Base-by-base conservation (phyloP, 1,140 invertebrate genomes). In the Drosophila insularis region DNA sequence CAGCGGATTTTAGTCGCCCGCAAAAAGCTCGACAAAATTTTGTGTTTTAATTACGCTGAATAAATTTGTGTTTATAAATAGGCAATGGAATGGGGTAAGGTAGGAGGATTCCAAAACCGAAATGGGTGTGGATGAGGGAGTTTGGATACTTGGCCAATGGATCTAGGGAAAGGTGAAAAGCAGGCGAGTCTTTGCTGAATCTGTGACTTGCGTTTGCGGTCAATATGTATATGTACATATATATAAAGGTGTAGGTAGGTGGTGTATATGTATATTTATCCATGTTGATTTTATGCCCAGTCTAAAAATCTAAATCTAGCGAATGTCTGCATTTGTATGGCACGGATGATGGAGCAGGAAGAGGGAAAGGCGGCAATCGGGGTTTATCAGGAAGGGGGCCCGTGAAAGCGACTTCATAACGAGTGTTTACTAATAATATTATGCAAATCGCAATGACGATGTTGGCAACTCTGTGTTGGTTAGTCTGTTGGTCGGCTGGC, bases 371-470 rank as follows among this genome's bases (percentile, higher is more conserved):
- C 14, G 23, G 8, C 2, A 6, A 10, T 46, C 0, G 8, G 32
- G 32, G 4, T 35, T 27, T 27, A 11, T 11, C 17, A 17, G 63
- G 4, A 17, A 14, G n/a, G 21, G 46, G 43, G 62, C n/a, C n/a
- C 63, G 84, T 62, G 61, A 59, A 56, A 60, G 73, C 61, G 85
- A 89, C 84, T 89, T 89, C 80, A 89, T 89, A 89, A 89, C 84
- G 84, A 89, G 85, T 89, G 84, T 89, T 89, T 89, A 89, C 84
- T 89, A 89, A 89, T 89, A 89, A 89, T 89, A 89, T 89, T 89
- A 89, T 89, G 84, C 84, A 89, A 89, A 89, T 89, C 85, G 80
- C 50, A 43, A 73, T 61, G 80, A 68, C 64, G 35, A 39, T 50
- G 43, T 50, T 50, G 43, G 43, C 6, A 50, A 50, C 43, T 19